Conservation (phyloP, 2,888 invertebrate species). For the Ctenicera cuprea region DNA sequence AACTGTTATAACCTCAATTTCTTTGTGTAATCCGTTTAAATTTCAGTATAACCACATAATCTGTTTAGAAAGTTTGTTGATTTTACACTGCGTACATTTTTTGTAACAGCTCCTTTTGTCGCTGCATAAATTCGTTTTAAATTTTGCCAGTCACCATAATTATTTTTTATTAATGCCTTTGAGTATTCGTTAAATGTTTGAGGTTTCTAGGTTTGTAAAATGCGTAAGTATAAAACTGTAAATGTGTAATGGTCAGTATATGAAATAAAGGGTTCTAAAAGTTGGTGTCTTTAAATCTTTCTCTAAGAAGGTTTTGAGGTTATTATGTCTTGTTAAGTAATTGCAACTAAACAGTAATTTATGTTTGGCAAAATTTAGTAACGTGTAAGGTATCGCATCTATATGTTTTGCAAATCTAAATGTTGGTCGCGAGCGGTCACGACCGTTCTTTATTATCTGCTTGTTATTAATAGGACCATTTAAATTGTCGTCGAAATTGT, state of each 20-base stretch:
- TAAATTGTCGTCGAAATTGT: constrained; percentile 6
- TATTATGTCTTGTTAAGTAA: constrained; percentile 7
- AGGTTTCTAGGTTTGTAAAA: too few species aligned
- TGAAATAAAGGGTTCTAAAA: not conserved
- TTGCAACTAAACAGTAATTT: constrained; percentile 24
- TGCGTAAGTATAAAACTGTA: too few species aligned
- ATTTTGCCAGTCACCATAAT: too few species aligned
- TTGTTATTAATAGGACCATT: constrained; percentile 17
- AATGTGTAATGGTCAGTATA: too few species aligned
- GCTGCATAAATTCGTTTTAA: too few species aligned
- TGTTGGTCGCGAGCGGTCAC: constrained; percentile 17
- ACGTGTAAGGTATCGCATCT: constrained; percentile 10
- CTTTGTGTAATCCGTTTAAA: not conserved
- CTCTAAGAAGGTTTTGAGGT: constrained; percentile 16
- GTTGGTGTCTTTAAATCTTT: not conserved
- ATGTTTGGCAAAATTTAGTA: not conserved
- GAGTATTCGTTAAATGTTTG: too few species aligned
- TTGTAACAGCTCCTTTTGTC: not conserved
- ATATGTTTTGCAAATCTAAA: constrained; percentile 5
- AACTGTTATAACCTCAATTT: not conserved
- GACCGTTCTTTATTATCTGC: constrained; percentile 15
- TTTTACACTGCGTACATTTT: not conserved
- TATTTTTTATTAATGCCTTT: too few species aligned
- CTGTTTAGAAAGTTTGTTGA: not conserved
- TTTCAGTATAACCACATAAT: not conserved